phyloP scores from a whole-genome alignment of 2,797 vertebrate species.

The Amazona ochrocephala region DNA sequence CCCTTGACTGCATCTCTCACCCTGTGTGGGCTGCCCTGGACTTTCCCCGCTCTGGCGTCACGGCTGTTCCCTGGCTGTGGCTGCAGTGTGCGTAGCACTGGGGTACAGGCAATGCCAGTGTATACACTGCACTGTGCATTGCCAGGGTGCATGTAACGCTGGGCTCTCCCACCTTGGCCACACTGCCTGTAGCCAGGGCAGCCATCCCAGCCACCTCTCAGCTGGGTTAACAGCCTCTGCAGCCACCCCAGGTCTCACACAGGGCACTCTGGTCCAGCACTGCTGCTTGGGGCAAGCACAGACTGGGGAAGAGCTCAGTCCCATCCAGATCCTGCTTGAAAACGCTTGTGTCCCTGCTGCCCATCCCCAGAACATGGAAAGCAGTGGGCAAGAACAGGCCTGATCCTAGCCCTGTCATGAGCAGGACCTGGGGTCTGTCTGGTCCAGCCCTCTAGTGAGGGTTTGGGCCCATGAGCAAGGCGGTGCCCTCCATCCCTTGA shows the following conservation, averaged over 20 bases:
- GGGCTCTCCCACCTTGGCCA: not conserved
- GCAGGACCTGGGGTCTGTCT: not conserved
- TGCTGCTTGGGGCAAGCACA: not conserved
- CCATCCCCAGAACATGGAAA: rapidly evolving
- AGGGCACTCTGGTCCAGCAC: no score
- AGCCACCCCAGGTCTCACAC: not conserved
- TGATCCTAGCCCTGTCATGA: rapidly evolving
- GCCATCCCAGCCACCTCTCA: not conserved
- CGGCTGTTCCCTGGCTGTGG: not conserved
- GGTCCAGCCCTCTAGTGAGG: rapidly evolving
- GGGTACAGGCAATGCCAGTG: not conserved
- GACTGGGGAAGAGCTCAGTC: not conserved
- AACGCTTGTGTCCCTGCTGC: rapidly evolving
- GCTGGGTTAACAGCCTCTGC: not conserved
- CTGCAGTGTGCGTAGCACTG: not conserved
- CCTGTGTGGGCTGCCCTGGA: conserved; percentile 1
- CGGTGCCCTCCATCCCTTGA: rapidly evolving
- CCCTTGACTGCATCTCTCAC: not conserved
- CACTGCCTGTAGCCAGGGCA: rapidly evolving
- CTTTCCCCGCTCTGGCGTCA: conserved; percentile 57
- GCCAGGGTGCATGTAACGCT: rapidly evolving
- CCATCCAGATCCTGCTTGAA: no score
- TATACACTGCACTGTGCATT: not conserved
- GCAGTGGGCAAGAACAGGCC: not conserved
- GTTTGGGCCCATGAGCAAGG: not conserved